Conservation (phyloP, 2,113 vertebrate species). For the Ahaetulla prasina region DNA sequence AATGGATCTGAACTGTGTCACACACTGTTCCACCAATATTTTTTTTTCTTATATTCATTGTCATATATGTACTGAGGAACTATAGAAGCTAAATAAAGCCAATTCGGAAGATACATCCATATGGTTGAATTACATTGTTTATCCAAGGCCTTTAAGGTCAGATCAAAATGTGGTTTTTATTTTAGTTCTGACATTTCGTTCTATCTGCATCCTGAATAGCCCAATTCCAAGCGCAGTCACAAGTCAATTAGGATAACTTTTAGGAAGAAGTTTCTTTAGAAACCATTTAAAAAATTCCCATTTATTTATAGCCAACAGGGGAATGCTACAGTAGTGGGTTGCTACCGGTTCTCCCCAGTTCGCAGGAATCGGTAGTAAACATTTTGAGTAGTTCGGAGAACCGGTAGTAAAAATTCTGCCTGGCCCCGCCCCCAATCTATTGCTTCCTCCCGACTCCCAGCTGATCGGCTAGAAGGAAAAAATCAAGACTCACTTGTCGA, state of each 20-base stretch:
- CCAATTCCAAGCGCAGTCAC: neutral
- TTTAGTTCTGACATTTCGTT: neutral
- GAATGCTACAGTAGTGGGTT: no score
- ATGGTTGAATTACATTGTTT: neutral
- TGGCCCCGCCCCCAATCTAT: no score
- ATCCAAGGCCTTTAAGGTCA: neutral
- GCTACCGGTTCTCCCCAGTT: no score
- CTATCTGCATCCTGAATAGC: neutral
- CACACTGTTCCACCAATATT: neutral
- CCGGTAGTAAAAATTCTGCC: no score
- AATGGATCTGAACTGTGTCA: neutral
- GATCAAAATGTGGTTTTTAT: neutral
- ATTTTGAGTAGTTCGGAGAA: no score
- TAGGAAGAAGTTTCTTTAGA: neutral
- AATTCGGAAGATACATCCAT: neutral
- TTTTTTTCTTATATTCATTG: neutral
- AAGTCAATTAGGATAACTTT: neutral
- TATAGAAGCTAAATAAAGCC: neutral
- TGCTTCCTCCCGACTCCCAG: no score
- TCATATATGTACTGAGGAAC: neutral
- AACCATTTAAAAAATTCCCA: neutral
- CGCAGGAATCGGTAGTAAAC: no score
- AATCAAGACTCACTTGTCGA: no score
- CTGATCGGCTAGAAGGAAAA: no score
- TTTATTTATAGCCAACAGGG: neutral